These are phyloP conservation scores for Brachyptera putata DNA, from an alignment of 2,888 invertebrate genomes.

Conservation along the genomic window DNA sequence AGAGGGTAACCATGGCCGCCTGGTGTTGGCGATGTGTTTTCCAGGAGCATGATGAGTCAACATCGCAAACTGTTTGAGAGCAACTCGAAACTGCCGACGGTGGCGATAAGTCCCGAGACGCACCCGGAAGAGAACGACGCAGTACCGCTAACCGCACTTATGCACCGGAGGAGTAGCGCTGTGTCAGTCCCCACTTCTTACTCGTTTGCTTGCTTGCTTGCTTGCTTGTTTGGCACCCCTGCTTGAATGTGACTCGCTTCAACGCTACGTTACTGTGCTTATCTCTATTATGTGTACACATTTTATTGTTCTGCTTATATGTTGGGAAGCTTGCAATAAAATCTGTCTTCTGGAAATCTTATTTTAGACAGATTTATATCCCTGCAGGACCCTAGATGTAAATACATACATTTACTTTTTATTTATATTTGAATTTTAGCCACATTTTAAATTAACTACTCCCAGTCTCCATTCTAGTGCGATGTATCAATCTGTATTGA, in stretches of 20 bases:
- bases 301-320: too few species aligned
- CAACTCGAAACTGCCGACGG: conserved; percentile 49
- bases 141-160: conserved; percentile 37
- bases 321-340: too few species aligned
- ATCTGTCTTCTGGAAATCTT: too few species aligned
- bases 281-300: not conserved
- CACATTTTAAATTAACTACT: too few species aligned
- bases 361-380: too few species aligned
- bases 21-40: conserved; percentile 32
- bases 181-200: conserved; percentile 28
- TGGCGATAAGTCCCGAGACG: conserved; percentile 53
- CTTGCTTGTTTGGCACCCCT: too few species aligned
- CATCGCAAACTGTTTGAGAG: conserved; percentile 50
- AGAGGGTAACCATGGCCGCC: not conserved
- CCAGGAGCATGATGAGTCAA: conserved; percentile 49
- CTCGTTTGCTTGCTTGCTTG: not conserved
- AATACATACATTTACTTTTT: too few species aligned
- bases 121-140: conserved; percentile 29
- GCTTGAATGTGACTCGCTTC: too few species aligned
- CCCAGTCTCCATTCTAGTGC: too few species aligned
- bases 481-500: too few species aligned
- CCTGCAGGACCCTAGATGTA: too few species aligned
- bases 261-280: not conserved
- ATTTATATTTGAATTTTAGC: too few species aligned
- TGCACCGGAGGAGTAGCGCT: conserved; percentile 32